Conservation (phyloP, 2,888 invertebrate species). For the Acanthosepion pharaonis region DNA sequence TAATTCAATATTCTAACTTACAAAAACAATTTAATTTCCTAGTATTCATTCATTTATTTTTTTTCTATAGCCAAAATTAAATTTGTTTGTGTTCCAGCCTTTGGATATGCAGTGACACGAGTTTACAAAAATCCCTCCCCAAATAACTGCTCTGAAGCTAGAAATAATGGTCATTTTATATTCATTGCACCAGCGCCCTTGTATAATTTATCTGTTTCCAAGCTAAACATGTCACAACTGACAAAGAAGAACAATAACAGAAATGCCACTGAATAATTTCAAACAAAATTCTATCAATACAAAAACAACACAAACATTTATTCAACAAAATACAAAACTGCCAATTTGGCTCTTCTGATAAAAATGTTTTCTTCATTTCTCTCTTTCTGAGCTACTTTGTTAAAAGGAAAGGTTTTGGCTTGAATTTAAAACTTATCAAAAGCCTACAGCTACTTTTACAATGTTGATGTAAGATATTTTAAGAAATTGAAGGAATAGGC, state of each 20-base stretch:
- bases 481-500: background rate
- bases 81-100: background rate
- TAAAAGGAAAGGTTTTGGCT: background rate
- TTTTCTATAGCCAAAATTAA: slow-evolving; percentile 5
- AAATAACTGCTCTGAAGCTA: background rate
- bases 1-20: slow-evolving; percentile 2
- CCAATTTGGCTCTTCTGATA: background rate
- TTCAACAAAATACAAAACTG: background rate
- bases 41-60: background rate
- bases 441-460: background rate
- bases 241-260: slow-evolving; percentile 21
- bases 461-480: background rate
- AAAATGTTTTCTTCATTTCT: background rate
- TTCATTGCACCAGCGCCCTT: slow-evolving; percentile 1
- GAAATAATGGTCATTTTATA: slow-evolving; percentile 33
- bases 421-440: background rate
- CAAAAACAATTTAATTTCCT: background rate
- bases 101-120: slow-evolving; percentile 21
- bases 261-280: background rate
- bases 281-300: background rate
- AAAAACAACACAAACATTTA: background rate
- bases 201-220: slow-evolving; percentile 10
- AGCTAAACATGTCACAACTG: slow-evolving; percentile 14
- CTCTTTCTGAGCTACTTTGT: background rate
- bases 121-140: slow-evolving; percentile 33